phyloP scores from a whole-genome alignment of 1,140 invertebrate genomes.

The Prorops nasuta region DNA sequence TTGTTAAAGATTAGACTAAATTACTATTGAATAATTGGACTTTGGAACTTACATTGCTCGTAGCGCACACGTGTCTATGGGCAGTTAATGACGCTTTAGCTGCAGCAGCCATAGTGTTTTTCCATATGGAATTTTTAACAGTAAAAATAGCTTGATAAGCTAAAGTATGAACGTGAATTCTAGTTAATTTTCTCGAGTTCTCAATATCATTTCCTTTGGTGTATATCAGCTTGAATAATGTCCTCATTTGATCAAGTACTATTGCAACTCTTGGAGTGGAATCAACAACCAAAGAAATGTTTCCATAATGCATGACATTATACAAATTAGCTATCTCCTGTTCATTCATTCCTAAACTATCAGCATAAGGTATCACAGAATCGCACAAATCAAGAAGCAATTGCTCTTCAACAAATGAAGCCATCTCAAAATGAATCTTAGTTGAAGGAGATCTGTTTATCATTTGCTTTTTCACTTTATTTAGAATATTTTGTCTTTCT shows the following conservation, averaged over 20 bases:
- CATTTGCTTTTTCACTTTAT: conserved; percentile 69
- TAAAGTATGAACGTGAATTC: conserved; percentile 84
- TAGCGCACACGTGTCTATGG: conserved; percentile 82
- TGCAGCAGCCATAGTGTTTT: conserved; percentile 74
- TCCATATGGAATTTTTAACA: conserved; percentile 68
- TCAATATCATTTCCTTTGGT: conserved; percentile 49
- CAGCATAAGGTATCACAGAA: conserved; percentile 71
- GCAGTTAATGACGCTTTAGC: conserved; percentile 84
- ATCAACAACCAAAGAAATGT: conserved; percentile 74
- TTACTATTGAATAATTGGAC: conserved; percentile 1
- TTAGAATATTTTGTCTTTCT: conserved; percentile 63
- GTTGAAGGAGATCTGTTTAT: conserved; percentile 61
- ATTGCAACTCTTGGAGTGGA: conserved; percentile 78
- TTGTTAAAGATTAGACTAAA: neutral
- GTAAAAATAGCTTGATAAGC: conserved; percentile 85
- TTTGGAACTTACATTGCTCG: conserved; percentile 57
- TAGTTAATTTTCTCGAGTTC: conserved; percentile 62
- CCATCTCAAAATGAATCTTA: conserved; percentile 85
- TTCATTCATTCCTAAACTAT: conserved; percentile 91
- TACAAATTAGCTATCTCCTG: conserved; percentile 80
- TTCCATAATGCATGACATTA: conserved; percentile 68
- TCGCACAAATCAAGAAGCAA: conserved; percentile 68
- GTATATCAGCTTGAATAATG: conserved; percentile 65
- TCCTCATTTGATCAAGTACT: conserved; percentile 81
- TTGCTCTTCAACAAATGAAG: conserved; percentile 74